Base-by-base conservation (phyloP, 2,113 vertebrate genomes). In the Octodon degus region DNA sequence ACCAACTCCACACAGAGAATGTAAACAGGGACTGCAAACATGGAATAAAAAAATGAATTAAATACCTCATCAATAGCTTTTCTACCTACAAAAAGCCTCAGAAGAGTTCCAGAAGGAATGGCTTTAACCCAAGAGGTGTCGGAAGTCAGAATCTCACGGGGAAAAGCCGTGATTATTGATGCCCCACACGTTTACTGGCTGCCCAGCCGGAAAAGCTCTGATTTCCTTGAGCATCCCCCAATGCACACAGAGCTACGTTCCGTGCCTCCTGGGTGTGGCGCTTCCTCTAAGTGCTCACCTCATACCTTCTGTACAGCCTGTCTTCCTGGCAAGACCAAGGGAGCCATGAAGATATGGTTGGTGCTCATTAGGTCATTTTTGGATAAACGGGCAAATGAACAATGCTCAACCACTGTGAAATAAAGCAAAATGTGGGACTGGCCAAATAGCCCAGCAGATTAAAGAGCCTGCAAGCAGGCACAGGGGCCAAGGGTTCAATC, bases 371-470 rank as follows among this genome's bases (percentile, higher is more conserved):
- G 43, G 74, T 94, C 85, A 74, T 76, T 87, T 3, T 30, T 91
- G 63, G 87, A 58, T 93, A 62, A 50, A 24, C 84, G 65, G 47
- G 34, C 7, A 50, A 90, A 96, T 27, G 30, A 79, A 77, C 13
- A 83, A 83, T 9, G 65, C 83, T 22, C 47, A n/a, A 37, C 32
- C 30, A 58, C 22, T 77, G 19, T 27, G 88, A 90, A 96, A 87
- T 53, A 86, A 91, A 95, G 50, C 47, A 91, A 96, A 96, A 50
- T 16, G 25, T 85, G 55, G 43, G 43, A 5, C 43, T 43, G 43
- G 0, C 43, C 5, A 43, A 43, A 43, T 43, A 43, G 43, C 5
- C 43, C 43, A 43, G 43, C 5, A 6, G 43, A 43, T 43, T 43
- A 43, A 43, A 43, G 43, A 5, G 43, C 43, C 43, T 43, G 43